phyloP scores from a whole-genome alignment of 2,888 invertebrate genomes.

The Cryptocephalus moraei region DNA sequence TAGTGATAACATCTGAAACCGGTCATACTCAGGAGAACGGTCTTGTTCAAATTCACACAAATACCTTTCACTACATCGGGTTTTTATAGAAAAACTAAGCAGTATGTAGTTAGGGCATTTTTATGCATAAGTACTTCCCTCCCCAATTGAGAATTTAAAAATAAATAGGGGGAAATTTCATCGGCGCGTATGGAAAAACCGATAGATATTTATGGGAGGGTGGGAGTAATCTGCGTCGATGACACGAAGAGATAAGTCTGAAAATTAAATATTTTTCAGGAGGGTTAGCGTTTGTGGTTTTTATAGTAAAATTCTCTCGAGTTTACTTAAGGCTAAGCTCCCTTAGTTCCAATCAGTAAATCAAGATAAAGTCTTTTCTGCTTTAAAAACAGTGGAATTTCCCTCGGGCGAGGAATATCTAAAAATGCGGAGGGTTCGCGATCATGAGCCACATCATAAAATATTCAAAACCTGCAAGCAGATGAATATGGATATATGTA shows the following conservation, averaged over 20 bases:
- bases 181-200: too few relatives aligned
- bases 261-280: too few relatives aligned
- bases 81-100: too few relatives aligned
- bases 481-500: constrained; percentile 17
- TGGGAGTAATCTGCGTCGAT: too few relatives aligned
- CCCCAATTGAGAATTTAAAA: too few relatives aligned
- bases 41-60: background rate
- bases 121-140: too few relatives aligned
- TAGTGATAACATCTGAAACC: background rate
- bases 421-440: background rate
- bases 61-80: background rate
- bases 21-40: background rate
- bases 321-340: constrained; percentile 22
- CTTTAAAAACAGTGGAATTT: constrained; percentile 27
- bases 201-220: too few relatives aligned
- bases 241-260: too few relatives aligned
- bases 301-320: too few relatives aligned
- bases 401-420: constrained; percentile 5
- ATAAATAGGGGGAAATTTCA: too few relatives aligned
- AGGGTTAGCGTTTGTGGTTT: too few relatives aligned
- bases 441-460: constrained; percentile 14
- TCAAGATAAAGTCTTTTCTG: constrained; percentile 30
- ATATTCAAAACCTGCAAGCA: constrained; percentile 17
- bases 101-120: too few relatives aligned
- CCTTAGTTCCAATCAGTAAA: constrained; percentile 30